Evolutionary conservation across 2,888 invertebrate genomes (phyloP), one percentile per base, ranked within the genome.

Genomic region (Beris morrisii): DNA sequence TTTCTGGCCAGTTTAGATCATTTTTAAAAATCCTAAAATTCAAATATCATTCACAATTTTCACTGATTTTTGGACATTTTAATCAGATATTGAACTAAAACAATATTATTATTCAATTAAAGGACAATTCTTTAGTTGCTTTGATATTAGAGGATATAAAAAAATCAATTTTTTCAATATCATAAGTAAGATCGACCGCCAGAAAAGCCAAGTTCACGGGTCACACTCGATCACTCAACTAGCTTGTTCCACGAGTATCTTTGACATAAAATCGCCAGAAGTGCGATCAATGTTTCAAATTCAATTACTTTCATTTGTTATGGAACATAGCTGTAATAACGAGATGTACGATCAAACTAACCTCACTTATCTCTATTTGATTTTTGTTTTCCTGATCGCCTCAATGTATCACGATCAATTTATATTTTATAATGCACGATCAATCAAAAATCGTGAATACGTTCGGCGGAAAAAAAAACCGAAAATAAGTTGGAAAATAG

Each of bases 361-460:
- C 63, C 45, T 63, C 43, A 63, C 53, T 52, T 63, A 63, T 53
- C 63, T 64, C 45, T 50, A 28, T 56, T 65, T 65, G 65, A 65
- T 65, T 22, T 22, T 65, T 65, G 65, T 57, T 76, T 74, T 77
- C 79, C 79, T 80, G 79, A 80, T 80, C 79, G 79, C 79, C 79
- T 71, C 77, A 78, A 79, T 80, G 79, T 80, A 80, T 80, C 79
- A 80, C 79, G 79, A 79, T 79, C 77, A 77, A 79, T 79, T 79
- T 79, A 78, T 78, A 79, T 79, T 79, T 79, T 79, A 79, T 77
- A 78, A 79, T 79, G 79, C 79, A 79, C 79, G 79, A 79, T 79
- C 79, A 79, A 79, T 79, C 79, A 79, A 79, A 79, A 79, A 78
- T 76, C 78, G 77, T 77, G 77, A 69, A 67, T 69, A 65, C 56